Percentiles rank a stretch among this genome's conserved stretches.
Evolutionary conservation across 2,797 vertebrate genomes (phyloP).

Genomic region (Limosa lapponica): DNA sequence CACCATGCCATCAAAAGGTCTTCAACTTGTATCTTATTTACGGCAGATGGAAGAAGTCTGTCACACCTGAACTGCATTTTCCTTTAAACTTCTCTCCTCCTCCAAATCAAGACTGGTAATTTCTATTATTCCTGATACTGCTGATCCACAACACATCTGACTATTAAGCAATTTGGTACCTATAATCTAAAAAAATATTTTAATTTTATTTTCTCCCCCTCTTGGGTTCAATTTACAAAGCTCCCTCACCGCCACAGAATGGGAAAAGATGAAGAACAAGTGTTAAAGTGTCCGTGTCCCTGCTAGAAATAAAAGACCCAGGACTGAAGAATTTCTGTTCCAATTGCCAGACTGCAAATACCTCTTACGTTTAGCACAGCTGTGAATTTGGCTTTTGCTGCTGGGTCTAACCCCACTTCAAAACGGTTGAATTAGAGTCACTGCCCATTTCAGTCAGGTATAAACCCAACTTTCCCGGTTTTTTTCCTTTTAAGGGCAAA

Average conservation of each 20-base stretch:
- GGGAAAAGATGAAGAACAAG: neutral
- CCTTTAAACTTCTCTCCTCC: neutral
- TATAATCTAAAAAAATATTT: neutral
- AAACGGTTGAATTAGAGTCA: neutral
- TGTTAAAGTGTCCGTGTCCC: neutral
- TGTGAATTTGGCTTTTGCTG: neutral
- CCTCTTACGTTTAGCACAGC: fast-evolving
- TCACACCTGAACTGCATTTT: neutral
- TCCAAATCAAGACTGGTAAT: neutral
- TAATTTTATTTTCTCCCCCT: neutral
- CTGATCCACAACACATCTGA: neutral
- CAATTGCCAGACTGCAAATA: neutral
- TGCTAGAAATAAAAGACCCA: neutral
- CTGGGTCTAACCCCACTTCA: neutral
- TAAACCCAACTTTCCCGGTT: neutral
- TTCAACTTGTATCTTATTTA: neutral
- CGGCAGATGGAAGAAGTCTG: neutral
- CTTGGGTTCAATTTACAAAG: neutral
- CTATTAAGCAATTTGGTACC: neutral
- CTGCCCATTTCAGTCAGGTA: neutral
- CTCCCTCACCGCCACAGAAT: neutral
- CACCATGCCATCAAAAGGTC: neutral
- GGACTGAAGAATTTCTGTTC: neutral
- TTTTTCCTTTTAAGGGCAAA: neutral
- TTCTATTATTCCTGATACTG: neutral